phyloP scores from a whole-genome alignment of 2,113 vertebrate genomes.

The Channa maculata region DNA sequence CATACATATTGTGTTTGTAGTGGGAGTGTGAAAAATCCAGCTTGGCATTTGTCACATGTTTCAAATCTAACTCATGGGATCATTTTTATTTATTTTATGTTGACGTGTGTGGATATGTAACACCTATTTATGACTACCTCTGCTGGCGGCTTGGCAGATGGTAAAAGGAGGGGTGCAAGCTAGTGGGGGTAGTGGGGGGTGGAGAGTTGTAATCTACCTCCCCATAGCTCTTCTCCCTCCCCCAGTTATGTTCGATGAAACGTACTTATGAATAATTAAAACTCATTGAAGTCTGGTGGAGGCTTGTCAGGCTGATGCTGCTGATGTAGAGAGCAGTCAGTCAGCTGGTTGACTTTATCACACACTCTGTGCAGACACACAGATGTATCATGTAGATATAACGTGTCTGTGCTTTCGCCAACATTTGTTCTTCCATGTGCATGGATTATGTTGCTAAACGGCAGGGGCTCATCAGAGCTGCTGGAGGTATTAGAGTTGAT shows the following conservation, averaged over 20 bases:
- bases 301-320: conserved; percentile 26
- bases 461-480: not conserved
- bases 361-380: conserved; percentile 1
- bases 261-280: conserved; percentile 70
- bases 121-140: conserved; percentile 31
- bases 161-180: conserved; percentile 11
- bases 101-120: conserved; percentile 2
- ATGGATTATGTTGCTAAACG: not conserved
- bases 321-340: conserved; percentile 29
- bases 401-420: not conserved
- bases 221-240: conserved; percentile 38
- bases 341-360: conserved; percentile 7
- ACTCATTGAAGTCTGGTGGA: conserved; percentile 42
- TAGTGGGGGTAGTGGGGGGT: not conserved
- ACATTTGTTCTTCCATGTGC: not conserved
- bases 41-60: no score
- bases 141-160: conserved; percentile 50
- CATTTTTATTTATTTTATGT: conserved; percentile 6
- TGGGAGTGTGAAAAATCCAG: no score
- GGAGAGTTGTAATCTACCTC: conserved; percentile 44
- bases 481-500: not conserved
- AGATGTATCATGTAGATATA: conserved; percentile 17
- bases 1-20: not conserved
- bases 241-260: conserved; percentile 54
- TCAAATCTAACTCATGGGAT: not conserved